Percentiles rank a stretch among this genome's conserved stretches.
These are phyloP conservation scores for Octomys mimax DNA, from an alignment of 2,797 vertebrate species.

Conservation along the genomic window DNA sequence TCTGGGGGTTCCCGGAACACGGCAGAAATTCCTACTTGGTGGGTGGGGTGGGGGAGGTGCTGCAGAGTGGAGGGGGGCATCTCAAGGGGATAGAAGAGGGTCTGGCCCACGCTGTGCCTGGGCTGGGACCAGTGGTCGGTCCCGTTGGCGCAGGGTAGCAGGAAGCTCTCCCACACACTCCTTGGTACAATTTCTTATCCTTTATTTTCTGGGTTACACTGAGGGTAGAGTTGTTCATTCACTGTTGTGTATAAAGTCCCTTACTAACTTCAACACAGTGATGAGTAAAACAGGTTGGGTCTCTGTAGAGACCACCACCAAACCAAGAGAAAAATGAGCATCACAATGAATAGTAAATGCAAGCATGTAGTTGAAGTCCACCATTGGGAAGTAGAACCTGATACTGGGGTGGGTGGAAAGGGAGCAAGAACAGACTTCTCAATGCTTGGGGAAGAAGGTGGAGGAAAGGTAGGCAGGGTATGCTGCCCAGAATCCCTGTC, in stretches of 20 bases:
- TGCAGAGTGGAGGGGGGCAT: too few relatives aligned
- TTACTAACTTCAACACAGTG: not conserved
- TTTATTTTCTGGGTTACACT: slow-evolving; percentile 33
- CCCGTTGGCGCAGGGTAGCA: too few relatives aligned
- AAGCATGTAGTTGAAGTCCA: not conserved
- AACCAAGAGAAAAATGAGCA: not conserved
- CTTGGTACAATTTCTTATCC: not conserved
- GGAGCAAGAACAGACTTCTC: not conserved
- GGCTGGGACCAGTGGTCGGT: too few relatives aligned
- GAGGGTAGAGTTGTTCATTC: not conserved
- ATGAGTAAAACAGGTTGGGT: not conserved
- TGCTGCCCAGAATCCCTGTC: not conserved
- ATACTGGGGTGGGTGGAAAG: not conserved
- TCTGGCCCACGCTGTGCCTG: too few relatives aligned
- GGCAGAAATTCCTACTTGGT: too few relatives aligned
- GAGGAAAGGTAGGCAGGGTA: not conserved
- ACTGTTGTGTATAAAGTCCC: not conserved
- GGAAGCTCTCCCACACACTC: too few relatives aligned
- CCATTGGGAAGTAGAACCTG: not conserved
- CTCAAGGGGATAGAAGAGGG: too few relatives aligned
- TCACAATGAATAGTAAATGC: not conserved
- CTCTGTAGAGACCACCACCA: not conserved
- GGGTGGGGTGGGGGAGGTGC: too few relatives aligned
- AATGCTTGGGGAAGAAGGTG: not conserved
- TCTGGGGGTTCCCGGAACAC: too few relatives aligned